phyloP scores from a whole-genome alignment of 2,113 vertebrate genomes.

The Abramis brama region DNA sequence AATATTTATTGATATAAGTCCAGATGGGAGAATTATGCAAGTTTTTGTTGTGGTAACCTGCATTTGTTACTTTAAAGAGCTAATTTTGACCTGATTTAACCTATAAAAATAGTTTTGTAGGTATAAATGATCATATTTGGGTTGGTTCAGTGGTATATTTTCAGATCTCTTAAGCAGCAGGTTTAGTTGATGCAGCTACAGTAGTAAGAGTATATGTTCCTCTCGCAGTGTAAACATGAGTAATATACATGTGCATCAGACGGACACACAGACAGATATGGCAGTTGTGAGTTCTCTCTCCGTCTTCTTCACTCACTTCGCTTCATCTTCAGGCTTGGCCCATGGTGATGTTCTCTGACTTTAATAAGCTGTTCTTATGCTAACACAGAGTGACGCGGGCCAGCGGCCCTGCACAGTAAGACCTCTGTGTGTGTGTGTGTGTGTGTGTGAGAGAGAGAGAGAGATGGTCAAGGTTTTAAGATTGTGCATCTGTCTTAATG shows the following conservation, averaged over 20 bases:
- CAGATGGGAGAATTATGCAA: too few species aligned
- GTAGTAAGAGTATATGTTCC: not conserved
- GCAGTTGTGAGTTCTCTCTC: conserved; percentile 21
- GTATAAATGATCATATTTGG: not conserved
- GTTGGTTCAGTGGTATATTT: not conserved
- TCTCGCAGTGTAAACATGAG: not conserved
- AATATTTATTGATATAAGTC: too few species aligned
- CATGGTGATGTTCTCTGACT: conserved; percentile 37
- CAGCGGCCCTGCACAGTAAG: conserved; percentile 54
- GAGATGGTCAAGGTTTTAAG: conserved; percentile 22
- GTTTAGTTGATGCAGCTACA: not conserved
- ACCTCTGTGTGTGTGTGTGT: conserved; percentile 24
- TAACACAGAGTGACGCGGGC: conserved; percentile 73
- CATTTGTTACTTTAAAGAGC: not conserved
- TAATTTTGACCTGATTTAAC: not conserved
- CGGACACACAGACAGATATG: not conserved
- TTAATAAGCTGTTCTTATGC: conserved; percentile 49
- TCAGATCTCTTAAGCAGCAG: not conserved
- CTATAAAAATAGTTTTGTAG: not conserved
- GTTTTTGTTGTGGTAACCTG: not conserved
- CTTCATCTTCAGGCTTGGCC: conserved; percentile 19
- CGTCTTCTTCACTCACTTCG: not conserved
- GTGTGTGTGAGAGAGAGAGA: not conserved
- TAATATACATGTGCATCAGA: not conserved
- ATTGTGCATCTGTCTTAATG: conserved; percentile 11